Evolutionary conservation across 2,797 vertebrate genomes (phyloP).

Genomic region (Siniperca obscura): DNA sequence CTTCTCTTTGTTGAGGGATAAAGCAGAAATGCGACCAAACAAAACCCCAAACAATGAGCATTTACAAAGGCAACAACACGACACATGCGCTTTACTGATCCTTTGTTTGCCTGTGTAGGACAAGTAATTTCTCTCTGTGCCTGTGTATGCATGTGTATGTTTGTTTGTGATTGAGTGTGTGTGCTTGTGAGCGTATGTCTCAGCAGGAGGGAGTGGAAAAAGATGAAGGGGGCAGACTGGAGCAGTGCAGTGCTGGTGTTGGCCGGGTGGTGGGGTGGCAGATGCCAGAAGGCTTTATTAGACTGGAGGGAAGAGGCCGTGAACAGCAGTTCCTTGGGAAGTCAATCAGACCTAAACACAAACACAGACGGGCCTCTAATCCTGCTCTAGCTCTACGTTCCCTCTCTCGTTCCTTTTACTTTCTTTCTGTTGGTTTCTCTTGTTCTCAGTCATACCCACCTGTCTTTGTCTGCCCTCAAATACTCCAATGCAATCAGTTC

Average conservation of each 20-base stretch:
- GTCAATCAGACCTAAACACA: conserved; percentile 80
- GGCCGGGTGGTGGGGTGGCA: conserved; percentile 67
- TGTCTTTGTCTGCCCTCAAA: conserved; percentile 29
- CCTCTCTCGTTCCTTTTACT: conserved; percentile 19
- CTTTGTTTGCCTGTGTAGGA: conserved; percentile 77
- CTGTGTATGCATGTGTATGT: conserved; percentile 54
- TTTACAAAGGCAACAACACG: conserved; percentile 69
- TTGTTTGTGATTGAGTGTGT: conserved; percentile 51
- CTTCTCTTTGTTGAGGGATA: conserved; percentile 79
- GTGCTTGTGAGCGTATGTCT: conserved; percentile 60
- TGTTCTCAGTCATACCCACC: conserved; percentile 46
- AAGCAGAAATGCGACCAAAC: conserved; percentile 71
- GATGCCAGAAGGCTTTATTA: conserved; percentile 82
- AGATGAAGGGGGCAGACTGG: conserved; percentile 68
- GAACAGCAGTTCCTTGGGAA: conserved; percentile 74
- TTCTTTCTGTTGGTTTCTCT: conserved; percentile 43
- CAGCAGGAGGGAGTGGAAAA: conserved; percentile 55
- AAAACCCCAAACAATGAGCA: conserved; percentile 77
- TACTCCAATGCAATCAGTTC: conserved; percentile 49
- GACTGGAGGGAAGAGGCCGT: conserved; percentile 72
- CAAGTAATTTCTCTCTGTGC: conserved; percentile 59
- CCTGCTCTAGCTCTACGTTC: conserved; percentile 58
- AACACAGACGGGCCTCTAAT: conserved; percentile 78
- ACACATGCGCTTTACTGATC: conserved; percentile 68
- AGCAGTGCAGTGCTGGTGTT: conserved; percentile 66